Base-by-base conservation (phyloP, 2,797 vertebrate species). In the Halcyon leucocephala region DNA sequence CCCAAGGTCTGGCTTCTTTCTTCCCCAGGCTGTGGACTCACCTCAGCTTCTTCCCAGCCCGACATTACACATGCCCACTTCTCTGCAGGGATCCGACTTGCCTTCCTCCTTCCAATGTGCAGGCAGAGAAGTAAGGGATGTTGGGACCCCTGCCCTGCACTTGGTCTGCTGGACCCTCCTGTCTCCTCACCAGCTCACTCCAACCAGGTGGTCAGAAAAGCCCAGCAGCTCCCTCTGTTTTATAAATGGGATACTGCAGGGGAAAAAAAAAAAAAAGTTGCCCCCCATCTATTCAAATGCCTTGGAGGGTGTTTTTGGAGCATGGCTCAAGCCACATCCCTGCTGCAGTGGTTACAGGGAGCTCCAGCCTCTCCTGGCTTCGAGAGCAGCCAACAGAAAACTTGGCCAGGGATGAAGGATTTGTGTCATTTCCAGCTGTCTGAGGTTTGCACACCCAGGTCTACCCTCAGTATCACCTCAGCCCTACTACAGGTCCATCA, bases 171-270 rank as follows among this genome's bases (percentile, higher is more conserved):
- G 31, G 65, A 88, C 54, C 61, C 61, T 94, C 70, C 41, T 64
- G 77, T 60, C 25, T 74, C 46, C 62, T 85, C 51, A 42, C 6
- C 64, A 42, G 73, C 70, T 58, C 0, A 0, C 60, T 76, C 39
- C 66, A 42, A 44, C 65, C 80, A 85, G 87, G 94, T 89, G 60
- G 51, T 46, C 72, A 90, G 74, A 90, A 85, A 91, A 96, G 96
- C 91, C 89, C 89, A 62, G 93, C 91, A 94, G 95, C 95, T 96
- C 96, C 95, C 93, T 95, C 96, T 97, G 91, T 97, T 95, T 95
- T 65, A 77, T 85, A 81, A 77, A 60, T 7, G 28, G 37, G 77
- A 95, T 82, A 97, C 24, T 97, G 78, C 95, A 93, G 49, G 49
- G 15, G 15, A 62, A 57, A 26, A 72, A 46, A 18, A 14, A 12